phyloP scores from a whole-genome alignment of 2,888 invertebrate genomes.

The Lomographa bimaculata region DNA sequence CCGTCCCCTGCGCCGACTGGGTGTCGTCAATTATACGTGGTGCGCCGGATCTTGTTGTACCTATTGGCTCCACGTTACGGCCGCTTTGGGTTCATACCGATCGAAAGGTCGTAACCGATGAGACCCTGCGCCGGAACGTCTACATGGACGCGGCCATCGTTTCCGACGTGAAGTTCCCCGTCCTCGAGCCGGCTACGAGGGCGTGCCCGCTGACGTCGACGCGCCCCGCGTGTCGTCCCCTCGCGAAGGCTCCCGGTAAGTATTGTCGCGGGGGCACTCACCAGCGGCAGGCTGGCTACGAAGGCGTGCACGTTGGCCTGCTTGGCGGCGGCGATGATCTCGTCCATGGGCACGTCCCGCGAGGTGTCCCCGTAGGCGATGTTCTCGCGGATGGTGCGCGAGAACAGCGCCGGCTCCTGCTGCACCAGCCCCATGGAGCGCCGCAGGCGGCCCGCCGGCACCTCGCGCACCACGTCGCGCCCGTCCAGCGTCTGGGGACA shows the following conservation, averaged over 20 bases:
- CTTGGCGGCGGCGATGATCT: conserved; percentile 88
- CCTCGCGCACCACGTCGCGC: conserved; percentile 77
- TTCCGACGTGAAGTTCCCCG: too few relatives aligned
- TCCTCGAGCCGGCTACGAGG: not conserved
- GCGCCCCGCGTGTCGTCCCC: too few relatives aligned
- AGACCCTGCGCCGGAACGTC: too few relatives aligned
- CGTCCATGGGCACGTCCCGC: conserved; percentile 84
- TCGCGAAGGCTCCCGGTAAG: too few relatives aligned
- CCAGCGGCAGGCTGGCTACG: conserved; percentile 86
- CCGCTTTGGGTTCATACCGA: too few relatives aligned
- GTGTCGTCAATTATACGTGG: too few relatives aligned
- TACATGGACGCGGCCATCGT: too few relatives aligned
- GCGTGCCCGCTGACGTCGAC: not conserved
- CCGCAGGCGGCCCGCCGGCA: conserved; percentile 87
- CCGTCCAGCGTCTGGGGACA: conserved; percentile 81
- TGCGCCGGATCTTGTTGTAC: too few relatives aligned
- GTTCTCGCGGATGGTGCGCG: conserved; percentile 91
- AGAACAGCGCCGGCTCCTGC: conserved; percentile 94
- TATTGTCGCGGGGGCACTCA: too few relatives aligned
- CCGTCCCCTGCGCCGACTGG: too few relatives aligned
- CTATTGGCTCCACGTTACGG: too few relatives aligned
- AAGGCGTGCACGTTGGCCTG: conserved; percentile 91
- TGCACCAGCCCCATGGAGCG: conserved; percentile 90
- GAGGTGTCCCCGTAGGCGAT: conserved; percentile 93
- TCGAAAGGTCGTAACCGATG: too few relatives aligned